These are phyloP conservation scores for Apodemus sylvaticus DNA, from an alignment of 2,113 vertebrate species.

Conservation along the genomic window DNA sequence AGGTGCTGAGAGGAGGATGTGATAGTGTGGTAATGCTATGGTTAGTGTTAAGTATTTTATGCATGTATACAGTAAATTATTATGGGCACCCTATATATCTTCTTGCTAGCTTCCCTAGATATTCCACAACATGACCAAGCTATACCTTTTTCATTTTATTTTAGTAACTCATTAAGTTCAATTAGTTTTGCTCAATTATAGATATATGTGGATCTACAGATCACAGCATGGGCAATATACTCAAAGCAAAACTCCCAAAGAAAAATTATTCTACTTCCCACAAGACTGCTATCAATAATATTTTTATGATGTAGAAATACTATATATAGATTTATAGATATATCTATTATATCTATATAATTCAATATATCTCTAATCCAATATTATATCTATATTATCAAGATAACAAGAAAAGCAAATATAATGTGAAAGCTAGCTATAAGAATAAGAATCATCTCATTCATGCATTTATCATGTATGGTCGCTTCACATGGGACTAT, in stretches of 20 bases:
- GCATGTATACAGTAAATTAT: background rate
- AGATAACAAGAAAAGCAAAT: background rate
- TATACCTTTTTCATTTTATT: background rate
- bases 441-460: background rate
- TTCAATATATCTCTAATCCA: too few species aligned
- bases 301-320: too few species aligned
- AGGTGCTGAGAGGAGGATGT: background rate
- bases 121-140: accelerated
- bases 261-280: background rate
- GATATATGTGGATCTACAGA: background rate
- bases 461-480: background rate
- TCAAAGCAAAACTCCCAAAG: background rate
- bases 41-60: background rate
- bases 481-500: background rate
- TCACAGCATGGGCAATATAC: background rate
- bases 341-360: too few species aligned
- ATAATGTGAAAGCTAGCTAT: background rate
- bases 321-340: too few species aligned
- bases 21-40: background rate
- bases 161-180: background rate
- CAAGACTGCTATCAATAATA: background rate
- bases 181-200: background rate
- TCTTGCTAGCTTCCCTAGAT: background rate
- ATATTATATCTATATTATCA: too few species aligned
- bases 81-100: background rate